phyloP scores from a whole-genome alignment of 2,888 invertebrate species.

The Syrphus vitripennis region DNA sequence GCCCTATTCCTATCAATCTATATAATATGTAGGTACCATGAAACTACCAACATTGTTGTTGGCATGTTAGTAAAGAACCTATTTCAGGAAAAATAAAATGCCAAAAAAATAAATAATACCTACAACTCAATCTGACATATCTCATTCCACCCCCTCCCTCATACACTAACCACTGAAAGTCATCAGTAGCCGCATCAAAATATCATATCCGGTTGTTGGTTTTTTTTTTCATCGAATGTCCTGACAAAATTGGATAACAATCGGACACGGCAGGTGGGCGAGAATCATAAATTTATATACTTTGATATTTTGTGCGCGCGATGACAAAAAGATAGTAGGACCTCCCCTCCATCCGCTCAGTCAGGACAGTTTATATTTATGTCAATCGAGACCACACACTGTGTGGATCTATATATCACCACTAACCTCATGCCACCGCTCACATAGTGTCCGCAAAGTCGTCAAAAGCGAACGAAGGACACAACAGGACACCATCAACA shows the following conservation, averaged over 20 bases:
- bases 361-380: too few species aligned
- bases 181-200: slow-evolving; percentile 52
- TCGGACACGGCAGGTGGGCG: slow-evolving; percentile 6
- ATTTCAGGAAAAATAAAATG: not conserved
- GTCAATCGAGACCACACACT: slow-evolving; percentile 32
- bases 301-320: not conserved
- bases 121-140: not conserved
- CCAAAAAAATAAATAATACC: not conserved
- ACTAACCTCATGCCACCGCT: not conserved
- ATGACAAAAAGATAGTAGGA: slow-evolving; percentile 29
- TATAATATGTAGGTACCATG: too few species aligned
- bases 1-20: not conserved
- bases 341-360: not conserved
- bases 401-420: not conserved
- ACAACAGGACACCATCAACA: not conserved
- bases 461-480: not conserved
- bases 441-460: not conserved
- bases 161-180: slow-evolving; percentile 39
- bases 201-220: slow-evolving; percentile 52
- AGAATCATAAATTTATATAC: slow-evolving; percentile 29
- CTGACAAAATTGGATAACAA: slow-evolving; percentile 17
- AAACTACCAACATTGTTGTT: not conserved
- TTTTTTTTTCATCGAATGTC: slow-evolving; percentile 26
- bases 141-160: not conserved
- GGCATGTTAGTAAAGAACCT: not conserved